These are phyloP conservation scores for Hapalemur alaotrensis DNA, from an alignment of 2,797 vertebrate species.

Conservation along the genomic window DNA sequence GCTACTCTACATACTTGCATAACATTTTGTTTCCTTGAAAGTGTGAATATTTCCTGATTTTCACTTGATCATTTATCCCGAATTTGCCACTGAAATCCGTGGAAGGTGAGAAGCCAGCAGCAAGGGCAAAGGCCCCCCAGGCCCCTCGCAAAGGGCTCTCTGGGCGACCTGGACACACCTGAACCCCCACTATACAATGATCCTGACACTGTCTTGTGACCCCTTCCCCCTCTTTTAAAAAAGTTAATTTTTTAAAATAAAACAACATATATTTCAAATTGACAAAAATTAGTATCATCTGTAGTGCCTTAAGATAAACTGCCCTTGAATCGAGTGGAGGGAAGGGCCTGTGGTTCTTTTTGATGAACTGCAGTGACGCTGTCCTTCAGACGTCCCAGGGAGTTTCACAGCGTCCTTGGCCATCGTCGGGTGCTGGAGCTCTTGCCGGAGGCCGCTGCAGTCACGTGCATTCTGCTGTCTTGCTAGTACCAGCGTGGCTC, in stretches of 20 bases:
- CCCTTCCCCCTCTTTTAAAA: neutral
- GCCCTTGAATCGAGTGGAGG: neutral
- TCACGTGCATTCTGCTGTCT: accelerated
- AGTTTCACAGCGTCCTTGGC: neutral
- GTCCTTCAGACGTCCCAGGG: accelerated
- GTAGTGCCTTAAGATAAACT: neutral
- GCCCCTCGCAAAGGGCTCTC: neutral
- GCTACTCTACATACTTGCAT: neutral
- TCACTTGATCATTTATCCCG: neutral
- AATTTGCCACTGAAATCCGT: neutral
- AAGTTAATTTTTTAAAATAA: neutral
- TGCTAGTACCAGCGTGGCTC: neutral
- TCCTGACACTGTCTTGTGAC: neutral
- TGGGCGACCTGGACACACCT: neutral
- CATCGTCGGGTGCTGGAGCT: neutral
- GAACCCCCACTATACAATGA: neutral
- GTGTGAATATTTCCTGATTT: neutral
- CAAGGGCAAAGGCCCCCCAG: too few species aligned
- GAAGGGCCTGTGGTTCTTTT: too few species aligned
- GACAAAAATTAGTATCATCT: neutral
- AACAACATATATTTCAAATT: neutral
- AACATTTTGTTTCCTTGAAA: neutral
- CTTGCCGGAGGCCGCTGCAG: neutral
- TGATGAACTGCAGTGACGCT: neutral
- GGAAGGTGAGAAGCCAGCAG: neutral